phyloP scores from a whole-genome alignment of 2,113 vertebrate genomes.

The Cebidichthys violaceus region DNA sequence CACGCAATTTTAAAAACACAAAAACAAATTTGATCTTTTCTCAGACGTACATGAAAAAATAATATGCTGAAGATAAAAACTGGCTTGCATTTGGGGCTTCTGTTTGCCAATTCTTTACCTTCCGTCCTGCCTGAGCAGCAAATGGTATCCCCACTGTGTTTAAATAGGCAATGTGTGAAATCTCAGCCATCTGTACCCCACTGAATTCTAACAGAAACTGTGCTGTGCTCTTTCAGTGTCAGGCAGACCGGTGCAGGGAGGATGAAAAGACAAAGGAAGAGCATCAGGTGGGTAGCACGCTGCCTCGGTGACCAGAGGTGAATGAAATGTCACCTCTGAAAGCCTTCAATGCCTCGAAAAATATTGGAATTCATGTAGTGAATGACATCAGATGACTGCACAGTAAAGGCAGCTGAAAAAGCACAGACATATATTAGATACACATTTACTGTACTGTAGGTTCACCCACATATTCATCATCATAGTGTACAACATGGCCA shows the following conservation, averaged over 20 bases:
- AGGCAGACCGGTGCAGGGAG: constrained; percentile 14
- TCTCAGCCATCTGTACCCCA: constrained; percentile 21
- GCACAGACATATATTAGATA: neutral
- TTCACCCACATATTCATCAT: neutral
- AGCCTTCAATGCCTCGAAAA: constrained; percentile 1
- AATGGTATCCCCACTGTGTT: constrained; percentile 22
- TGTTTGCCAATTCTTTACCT: constrained; percentile 5
- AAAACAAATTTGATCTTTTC: neutral
- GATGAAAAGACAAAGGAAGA: constrained; percentile 24
- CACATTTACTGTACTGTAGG: neutral
- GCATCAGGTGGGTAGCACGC: constrained; percentile 17
- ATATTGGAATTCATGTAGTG: neutral
- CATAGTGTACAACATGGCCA: neutral
- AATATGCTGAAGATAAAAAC: neutral
- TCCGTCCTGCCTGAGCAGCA: neutral
- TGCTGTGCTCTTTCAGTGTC: neutral
- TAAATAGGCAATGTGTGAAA: constrained; percentile 14
- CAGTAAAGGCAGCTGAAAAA: neutral
- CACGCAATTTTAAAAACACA: neutral
- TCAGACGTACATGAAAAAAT: neutral
- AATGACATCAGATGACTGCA: neutral
- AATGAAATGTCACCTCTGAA: constrained; percentile 35
- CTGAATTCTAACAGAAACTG: constrained; percentile 1
- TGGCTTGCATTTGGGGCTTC: constrained; percentile 1
- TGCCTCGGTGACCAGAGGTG: constrained; percentile 23